Conservation (phyloP, 2,797 vertebrate species). For the Myiotriccus ornatus region DNA sequence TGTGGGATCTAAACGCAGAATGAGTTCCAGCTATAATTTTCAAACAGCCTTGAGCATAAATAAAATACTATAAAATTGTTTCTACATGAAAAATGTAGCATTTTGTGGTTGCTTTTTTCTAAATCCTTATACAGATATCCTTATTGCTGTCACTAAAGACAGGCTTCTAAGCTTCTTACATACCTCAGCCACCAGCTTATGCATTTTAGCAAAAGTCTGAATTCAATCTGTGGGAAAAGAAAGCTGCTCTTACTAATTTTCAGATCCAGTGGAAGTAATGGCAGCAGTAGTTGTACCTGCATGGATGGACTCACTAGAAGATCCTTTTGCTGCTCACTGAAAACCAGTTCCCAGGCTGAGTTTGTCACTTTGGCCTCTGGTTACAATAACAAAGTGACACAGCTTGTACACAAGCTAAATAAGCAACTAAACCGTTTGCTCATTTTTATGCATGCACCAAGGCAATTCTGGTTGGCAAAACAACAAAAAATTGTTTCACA, state of each 20-base stretch:
- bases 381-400: neutral
- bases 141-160: neutral
- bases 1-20: neutral
- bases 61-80: neutral
- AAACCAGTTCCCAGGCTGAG: neutral
- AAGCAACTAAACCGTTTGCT: neutral
- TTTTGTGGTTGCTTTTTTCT: neutral
- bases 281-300: neutral
- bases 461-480: neutral
- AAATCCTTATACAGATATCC: neutral
- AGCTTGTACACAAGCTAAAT: neutral
- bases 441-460: neutral
- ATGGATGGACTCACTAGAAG: neutral
- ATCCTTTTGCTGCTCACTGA: neutral
- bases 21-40: conserved; percentile 1
- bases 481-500: neutral
- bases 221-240: neutral
- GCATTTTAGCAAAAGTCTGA: neutral
- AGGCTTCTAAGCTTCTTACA: neutral
- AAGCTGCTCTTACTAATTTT: neutral
- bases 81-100: neutral
- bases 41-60: neutral
- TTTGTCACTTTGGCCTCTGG: neutral
- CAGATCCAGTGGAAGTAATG: neutral
- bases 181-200: neutral